These are phyloP conservation scores for Cryptotis parvus DNA, from an alignment of 2,113 vertebrate genomes.

Conservation along the genomic window DNA sequence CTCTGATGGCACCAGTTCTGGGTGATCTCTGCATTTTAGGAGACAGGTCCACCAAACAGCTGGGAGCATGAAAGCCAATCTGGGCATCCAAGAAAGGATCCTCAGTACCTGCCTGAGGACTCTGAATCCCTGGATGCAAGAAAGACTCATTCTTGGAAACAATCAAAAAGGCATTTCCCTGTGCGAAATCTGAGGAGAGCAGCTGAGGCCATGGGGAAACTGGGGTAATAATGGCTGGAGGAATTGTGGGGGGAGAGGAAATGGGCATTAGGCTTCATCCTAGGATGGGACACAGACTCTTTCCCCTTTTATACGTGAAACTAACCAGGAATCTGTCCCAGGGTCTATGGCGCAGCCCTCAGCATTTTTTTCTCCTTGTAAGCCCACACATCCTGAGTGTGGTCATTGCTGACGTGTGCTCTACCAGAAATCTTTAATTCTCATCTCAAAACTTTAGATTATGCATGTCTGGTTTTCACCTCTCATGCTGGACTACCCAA, in stretches of 20 bases:
- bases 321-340: not conserved
- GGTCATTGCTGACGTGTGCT: not conserved
- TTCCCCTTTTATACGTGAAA: not conserved
- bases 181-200: not conserved
- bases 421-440: not conserved
- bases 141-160: accelerated
- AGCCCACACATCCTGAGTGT: not conserved
- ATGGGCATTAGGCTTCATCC: not conserved
- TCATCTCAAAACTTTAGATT: not conserved
- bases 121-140: not conserved
- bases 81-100: not conserved
- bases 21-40: not conserved
- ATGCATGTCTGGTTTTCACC: not conserved
- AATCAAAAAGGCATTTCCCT: not conserved
- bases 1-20: not conserved
- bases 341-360: not conserved
- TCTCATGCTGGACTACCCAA: not conserved
- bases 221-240: not conserved
- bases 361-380: not conserved
- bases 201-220: not conserved
- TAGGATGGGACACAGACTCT: not conserved
- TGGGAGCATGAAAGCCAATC: too few species aligned
- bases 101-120: not conserved
- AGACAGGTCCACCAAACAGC: not conserved
- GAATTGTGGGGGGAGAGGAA: too few species aligned